A percentile compares a stretch with the other conserved stretches of the same genome.
These are phyloP conservation scores for Ramphastos sulfuratus DNA, from an alignment of 2,113 vertebrate genomes.

Conservation along the genomic window DNA sequence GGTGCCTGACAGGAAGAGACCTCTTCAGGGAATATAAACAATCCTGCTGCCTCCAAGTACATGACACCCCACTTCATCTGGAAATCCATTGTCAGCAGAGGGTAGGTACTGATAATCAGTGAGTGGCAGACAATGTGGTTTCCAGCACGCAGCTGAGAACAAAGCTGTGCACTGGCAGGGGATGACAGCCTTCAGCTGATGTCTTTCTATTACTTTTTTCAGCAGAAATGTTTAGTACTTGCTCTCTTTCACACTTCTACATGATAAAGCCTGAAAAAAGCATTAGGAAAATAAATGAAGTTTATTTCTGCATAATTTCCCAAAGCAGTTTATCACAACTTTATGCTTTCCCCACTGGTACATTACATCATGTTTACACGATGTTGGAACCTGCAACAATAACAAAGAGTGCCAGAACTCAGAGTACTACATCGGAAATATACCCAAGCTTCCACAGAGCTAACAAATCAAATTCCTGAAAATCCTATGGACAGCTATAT, in stretches of 20 bases:
- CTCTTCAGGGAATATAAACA: background rate
- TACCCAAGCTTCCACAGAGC: background rate
- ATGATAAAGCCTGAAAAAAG: background rate
- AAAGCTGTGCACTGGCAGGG: background rate
- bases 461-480: background rate
- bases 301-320: background rate
- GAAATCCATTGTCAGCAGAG: background rate
- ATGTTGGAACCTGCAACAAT: background rate
- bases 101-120: background rate
- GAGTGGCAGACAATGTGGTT: background rate
- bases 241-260: background rate
- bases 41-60: background rate
- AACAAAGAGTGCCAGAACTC: background rate
- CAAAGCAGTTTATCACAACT: background rate
- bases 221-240: background rate
- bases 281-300: background rate
- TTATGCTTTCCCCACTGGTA: background rate
- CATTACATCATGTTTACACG: background rate
- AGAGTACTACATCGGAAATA: background rate
- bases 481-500: background rate
- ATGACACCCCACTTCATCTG: background rate
- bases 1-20: background rate
- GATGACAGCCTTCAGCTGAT: background rate
- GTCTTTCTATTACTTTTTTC: background rate
- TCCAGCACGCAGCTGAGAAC: background rate